These are phyloP conservation scores for Meloe dianella DNA, from an alignment of 2,888 invertebrate genomes.

Conservation along the genomic window DNA sequence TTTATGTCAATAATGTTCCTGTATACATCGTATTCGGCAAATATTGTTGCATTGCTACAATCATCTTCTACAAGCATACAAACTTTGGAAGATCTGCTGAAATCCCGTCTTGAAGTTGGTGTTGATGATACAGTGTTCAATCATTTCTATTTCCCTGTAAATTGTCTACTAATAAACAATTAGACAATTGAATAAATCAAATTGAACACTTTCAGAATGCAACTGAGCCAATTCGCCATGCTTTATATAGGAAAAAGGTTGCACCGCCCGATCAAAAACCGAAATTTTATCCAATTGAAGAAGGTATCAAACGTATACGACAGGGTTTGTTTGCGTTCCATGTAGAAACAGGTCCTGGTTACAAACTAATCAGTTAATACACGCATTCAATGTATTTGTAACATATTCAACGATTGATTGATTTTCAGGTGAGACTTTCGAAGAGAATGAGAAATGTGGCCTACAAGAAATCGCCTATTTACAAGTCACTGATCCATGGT, in stretches of 20 bases:
- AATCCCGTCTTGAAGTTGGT: conserved; percentile 70
- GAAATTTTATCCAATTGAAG: conserved; percentile 66
- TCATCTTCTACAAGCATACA: conserved; percentile 73
- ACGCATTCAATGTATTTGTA: too few relatives aligned
- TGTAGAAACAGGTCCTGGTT: conserved; percentile 73
- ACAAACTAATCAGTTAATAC: conserved; percentile 69
- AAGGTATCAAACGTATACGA: conserved; percentile 67
- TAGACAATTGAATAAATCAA: too few relatives aligned
- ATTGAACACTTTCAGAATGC: too few relatives aligned
- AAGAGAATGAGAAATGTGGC: conserved; percentile 76
- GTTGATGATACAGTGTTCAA: conserved; percentile 74
- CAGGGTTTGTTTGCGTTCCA: conserved; percentile 74
- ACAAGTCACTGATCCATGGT: conserved; percentile 69
- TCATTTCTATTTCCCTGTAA: conserved; percentile 72
- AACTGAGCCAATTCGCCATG: conserved; percentile 68
- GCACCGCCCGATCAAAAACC: conserved; percentile 65
- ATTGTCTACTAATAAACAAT: too few relatives aligned
- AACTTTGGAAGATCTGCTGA: conserved; percentile 68
- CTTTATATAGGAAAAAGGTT: conserved; percentile 70
- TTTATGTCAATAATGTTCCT: conserved; percentile 72
- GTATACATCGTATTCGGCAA: conserved; percentile 77
- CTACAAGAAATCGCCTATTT: conserved; percentile 68
- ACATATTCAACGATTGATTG: too few relatives aligned
- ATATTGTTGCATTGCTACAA: conserved; percentile 76
- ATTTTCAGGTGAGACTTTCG: conserved; percentile 69